Percentiles rank a stretch among this genome's conserved stretches.
Evolutionary conservation across 2,797 vertebrate species (phyloP).

Genomic region (Pangasius larnaudii): DNA sequence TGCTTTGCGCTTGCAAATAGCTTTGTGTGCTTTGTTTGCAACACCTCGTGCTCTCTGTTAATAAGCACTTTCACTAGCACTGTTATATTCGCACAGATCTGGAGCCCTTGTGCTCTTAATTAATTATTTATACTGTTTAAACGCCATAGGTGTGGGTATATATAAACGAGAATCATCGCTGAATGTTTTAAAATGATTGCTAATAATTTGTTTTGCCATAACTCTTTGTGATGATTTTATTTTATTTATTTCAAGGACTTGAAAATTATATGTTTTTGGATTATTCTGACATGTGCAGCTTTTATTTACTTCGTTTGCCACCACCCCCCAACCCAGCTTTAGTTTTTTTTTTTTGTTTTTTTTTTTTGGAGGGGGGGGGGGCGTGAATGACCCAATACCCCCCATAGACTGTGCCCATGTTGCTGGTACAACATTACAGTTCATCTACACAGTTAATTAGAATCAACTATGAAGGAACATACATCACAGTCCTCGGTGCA

Average conservation of each 20-base stretch:
- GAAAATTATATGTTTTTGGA: background rate
- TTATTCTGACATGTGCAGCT: background rate
- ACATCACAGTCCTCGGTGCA: background rate
- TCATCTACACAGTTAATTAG: background rate
- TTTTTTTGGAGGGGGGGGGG: no score
- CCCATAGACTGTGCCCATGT: background rate
- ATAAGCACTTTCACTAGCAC: background rate
- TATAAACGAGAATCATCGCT: background rate
- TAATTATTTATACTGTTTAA: background rate
- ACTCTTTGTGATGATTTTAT: background rate
- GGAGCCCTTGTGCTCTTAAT: background rate
- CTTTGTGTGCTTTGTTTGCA: background rate
- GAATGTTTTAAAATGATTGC: background rate
- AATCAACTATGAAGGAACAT: background rate
- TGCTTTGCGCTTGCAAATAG: background rate
- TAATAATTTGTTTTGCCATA: background rate
- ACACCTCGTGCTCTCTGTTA: background rate
- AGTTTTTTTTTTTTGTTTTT: no score
- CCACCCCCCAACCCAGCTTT: background rate
- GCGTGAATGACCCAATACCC: background rate
- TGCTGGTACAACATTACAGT: background rate
- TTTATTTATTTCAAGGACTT: background rate
- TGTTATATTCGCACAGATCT: background rate
- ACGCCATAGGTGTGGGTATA: background rate
- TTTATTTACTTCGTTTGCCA: background rate